Base-by-base conservation (phyloP, 2,888 invertebrate species). In the Ophraella communa region DNA sequence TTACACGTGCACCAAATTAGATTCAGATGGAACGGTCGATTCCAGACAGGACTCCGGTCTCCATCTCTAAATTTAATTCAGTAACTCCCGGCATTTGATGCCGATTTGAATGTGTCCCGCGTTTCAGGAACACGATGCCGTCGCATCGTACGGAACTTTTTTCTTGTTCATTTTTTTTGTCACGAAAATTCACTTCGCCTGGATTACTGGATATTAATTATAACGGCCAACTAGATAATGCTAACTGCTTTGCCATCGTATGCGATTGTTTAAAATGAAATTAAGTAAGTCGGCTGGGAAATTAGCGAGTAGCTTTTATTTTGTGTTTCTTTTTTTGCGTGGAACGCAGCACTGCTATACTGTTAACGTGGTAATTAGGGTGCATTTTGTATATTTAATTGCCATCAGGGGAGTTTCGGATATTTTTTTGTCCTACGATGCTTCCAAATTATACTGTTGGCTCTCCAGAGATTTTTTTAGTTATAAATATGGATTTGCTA, bases 91-190 rank as follows among this genome's bases (percentile, higher is more conserved):
- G 71, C 75, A 73, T 76, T 78, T 78, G 76, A 77, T 76, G 75
- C 77, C 74, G n/a, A 77, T 77, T 77, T 77, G 76, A 78, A 78
- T 78, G 74, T 78, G 77, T 77, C 77, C 76, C 76, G 67, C 65
- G 77, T 68, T 69, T 70, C 67, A 42, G 56, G 70, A 76, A 76
- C 67, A 73, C 74, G 72, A 73, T 70, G 69, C 70, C 71, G 66
- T 64, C 62, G 69, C 67, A n/a, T n/a, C n/a, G n/a, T n/a, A 63
- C 14, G 70, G 69, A 73, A 71, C 63, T 72, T 73, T 68, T 58
- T 64, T 70, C 70, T 71, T 69, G 62, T 69, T 52, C 52, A 65
- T 69, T 35, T 69, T 67, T 70, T 45, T 53, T 59, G 52, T 66
- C 39, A 20, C 24, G 59, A 69, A 72, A 71, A 72, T 69, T 70